Evolutionary conservation across 2,113 vertebrate genomes (phyloP).

Genomic region (Phocoena sinus): DNA sequence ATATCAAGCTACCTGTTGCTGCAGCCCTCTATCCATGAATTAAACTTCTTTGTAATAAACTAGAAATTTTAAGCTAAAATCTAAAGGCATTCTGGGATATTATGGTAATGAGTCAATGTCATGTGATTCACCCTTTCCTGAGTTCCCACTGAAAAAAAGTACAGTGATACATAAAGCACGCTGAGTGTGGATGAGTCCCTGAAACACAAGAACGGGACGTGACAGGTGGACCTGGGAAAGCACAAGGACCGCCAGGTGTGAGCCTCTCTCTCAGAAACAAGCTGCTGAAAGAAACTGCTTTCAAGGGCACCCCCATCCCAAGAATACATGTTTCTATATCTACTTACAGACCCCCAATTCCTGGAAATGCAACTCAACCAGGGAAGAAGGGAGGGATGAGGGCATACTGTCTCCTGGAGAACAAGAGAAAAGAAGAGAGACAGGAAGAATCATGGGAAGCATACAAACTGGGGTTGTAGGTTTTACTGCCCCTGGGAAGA

Average conservation of each 20-base stretch:
- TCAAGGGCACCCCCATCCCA: neutral
- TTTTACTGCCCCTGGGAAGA: neutral
- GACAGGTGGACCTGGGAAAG: neutral
- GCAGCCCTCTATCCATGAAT: neutral
- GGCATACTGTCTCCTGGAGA: neutral
- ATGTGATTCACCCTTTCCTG: neutral
- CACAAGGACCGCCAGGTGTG: too few species aligned
- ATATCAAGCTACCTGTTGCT: neutral
- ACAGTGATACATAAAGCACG: neutral
- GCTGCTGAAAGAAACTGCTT: neutral
- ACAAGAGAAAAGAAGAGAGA: neutral
- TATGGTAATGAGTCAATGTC: neutral
- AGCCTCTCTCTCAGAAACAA: neutral
- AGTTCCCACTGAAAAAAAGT: neutral
- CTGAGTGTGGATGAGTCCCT: neutral
- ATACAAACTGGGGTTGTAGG: neutral
- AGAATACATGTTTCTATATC: neutral
- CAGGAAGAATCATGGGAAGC: neutral
- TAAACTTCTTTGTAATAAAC: neutral
- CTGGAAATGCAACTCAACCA: neutral
- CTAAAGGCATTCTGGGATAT: neutral
- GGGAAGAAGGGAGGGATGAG: neutral
- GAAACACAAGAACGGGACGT: neutral
- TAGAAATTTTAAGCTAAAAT: neutral
- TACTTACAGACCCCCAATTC: neutral